Evolutionary conservation across 1,140 invertebrate species (phyloP).

Genomic region (Triops cancriformis): DNA sequence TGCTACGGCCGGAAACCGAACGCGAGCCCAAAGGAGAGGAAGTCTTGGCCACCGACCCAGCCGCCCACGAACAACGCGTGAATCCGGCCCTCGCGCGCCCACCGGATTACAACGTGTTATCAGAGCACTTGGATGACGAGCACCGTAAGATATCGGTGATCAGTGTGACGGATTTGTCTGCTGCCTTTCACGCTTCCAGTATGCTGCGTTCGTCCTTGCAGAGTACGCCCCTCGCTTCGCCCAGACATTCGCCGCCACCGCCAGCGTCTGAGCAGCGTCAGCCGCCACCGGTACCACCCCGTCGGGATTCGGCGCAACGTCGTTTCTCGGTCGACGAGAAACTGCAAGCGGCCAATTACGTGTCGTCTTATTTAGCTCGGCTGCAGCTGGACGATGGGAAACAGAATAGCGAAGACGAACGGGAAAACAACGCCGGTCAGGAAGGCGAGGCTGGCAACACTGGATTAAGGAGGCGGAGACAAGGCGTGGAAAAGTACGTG

Average conservation of each 20-base stretch:
- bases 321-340: conserved; percentile 29
- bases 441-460: conserved; percentile 33
- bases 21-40: conserved; percentile 21
- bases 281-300: conserved; percentile 39
- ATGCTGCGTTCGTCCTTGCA: conserved; percentile 14
- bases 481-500: conserved; percentile 61
- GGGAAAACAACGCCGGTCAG: conserved; percentile 1
- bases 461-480: conserved; percentile 53
- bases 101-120: conserved; percentile 23
- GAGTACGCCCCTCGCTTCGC: conserved; percentile 14
- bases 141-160: conserved; percentile 35
- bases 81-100: not conserved
- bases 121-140: conserved; percentile 30
- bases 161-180: conserved; percentile 34
- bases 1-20: conserved; percentile 18
- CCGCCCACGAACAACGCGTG: not conserved
- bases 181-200: conserved; percentile 33
- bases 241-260: conserved; percentile 26
- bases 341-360: conserved; percentile 22
- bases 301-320: conserved; percentile 21
- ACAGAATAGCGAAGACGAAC: not conserved
- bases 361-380: conserved; percentile 26
- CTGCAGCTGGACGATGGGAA: conserved; percentile 17
- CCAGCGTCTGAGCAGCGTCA: conserved; percentile 21
- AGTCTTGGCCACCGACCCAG: not conserved